Evolutionary conservation across 1,140 invertebrate species (phyloP).

Genomic region (Drosophila bocki): DNA sequence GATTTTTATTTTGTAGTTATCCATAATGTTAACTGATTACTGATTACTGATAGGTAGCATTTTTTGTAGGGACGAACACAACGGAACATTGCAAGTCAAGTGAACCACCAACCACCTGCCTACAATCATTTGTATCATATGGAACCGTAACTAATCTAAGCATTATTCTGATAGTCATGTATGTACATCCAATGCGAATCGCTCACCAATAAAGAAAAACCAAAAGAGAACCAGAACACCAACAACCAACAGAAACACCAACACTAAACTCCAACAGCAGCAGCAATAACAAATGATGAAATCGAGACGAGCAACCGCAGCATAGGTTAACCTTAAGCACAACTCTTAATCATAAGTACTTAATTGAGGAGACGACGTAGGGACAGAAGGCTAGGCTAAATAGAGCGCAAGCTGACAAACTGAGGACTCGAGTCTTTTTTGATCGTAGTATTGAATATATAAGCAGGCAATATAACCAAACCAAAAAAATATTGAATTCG

Average conservation of each 20-base stretch:
- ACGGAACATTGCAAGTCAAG: constrained; percentile 69
- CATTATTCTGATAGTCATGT: constrained; percentile 41
- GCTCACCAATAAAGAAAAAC: constrained; percentile 46
- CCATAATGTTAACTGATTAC: constrained; percentile 33
- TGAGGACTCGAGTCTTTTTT: constrained; percentile 11
- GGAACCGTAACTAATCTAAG: constrained; percentile 41
- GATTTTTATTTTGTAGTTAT: constrained; percentile 45
- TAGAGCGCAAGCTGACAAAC: constrained; percentile 7
- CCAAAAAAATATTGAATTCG: constrained; percentile 31
- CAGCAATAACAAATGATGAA: background rate
- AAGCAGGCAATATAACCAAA: constrained; percentile 14
- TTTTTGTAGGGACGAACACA: constrained; percentile 31
- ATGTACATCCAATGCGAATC: constrained; percentile 44
- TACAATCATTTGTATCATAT: constrained; percentile 82
- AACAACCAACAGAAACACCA: constrained; percentile 20
- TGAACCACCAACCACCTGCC: constrained; percentile 82
- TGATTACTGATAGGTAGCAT: constrained; percentile 64
- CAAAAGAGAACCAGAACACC: constrained; percentile 26
- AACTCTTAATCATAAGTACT: constrained; percentile 62
- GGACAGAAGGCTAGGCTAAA: background rate
- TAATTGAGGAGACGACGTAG: constrained; percentile 16
- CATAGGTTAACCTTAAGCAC: constrained; percentile 49
- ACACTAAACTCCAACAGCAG: constrained; percentile 18
- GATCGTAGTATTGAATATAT: constrained; percentile 7
- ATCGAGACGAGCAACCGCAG: constrained; percentile 17